Base-by-base conservation (phyloP, 1,140 invertebrate genomes). In the Brachionus koreanus region DNA sequence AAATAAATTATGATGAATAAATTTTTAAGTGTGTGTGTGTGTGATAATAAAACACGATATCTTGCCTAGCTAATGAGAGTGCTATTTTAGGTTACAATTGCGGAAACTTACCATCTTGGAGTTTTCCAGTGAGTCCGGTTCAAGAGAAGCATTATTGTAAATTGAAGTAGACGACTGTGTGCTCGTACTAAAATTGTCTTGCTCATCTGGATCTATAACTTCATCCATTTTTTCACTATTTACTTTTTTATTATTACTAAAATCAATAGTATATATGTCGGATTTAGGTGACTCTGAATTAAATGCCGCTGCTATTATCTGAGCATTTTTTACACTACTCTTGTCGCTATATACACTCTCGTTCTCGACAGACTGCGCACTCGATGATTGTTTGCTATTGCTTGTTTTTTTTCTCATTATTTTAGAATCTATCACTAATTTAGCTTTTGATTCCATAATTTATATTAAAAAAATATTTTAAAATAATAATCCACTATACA, bases 241-340 rank as follows among this genome's bases (percentile, higher is more conserved):
- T 37, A 69, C 16, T 52, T 35, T 37, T 49, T 77, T 61, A 10
- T 23, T 33, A 57, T 29, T 61, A 61, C 37, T 77, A 52, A 77
- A 57, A 61, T 52, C 74, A 52, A 77, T 61, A 29, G 74, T 49
- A 33, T 29, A 52, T 33, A 35, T 35, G 0, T 77, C 74, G 42
- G 52, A 57, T 19, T 42, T 33, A 5, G 29, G 46, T 16, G 52
- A 33, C 43, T 77, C 74, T 16, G 74, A 61, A 77, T 37, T 76
- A n/a, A 79, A 79, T 12, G 76, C 76, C n/a, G 46, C 76, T 5
- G 76, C 76, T n/a, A 79, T 79, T 79, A 37, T 43, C 25, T 79
- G 46, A 79, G 76, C 76, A 79, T 79, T 79, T 57, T 79, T 65
- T n/a, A 46, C 39, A 65, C 76, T 79, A 16, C 74, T 77, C 46